Conservation (phyloP, 2,888 invertebrate genomes). For the Eugnorisma glareosa region DNA sequence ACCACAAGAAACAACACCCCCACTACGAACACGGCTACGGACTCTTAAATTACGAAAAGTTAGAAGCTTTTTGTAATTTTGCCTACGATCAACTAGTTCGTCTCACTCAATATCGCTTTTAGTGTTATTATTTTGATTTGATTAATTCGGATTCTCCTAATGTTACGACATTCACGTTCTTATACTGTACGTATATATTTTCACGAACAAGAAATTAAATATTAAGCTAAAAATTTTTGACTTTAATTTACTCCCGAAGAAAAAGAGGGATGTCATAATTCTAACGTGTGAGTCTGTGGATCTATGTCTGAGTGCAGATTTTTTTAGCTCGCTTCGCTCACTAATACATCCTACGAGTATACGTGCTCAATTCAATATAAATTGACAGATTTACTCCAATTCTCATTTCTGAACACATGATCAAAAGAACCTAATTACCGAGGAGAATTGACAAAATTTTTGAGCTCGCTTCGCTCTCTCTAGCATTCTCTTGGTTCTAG, state of each 20-base stretch:
- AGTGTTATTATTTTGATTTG: background rate
- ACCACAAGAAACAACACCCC: background rate
- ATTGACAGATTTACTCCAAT: too few species aligned
- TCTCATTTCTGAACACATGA: too few species aligned
- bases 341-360: too few species aligned
- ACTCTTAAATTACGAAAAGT: background rate
- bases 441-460: too few species aligned
- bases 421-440: too few species aligned
- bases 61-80: background rate
- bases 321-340: too few species aligned
- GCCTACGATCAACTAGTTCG: background rate
- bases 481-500: too few species aligned
- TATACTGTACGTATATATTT: background rate
- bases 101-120: slow-evolving; percentile 1
- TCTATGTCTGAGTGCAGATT: background rate
- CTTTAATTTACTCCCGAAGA: background rate
- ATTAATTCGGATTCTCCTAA: background rate
- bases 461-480: too few species aligned
- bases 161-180: slow-evolving; percentile 4
- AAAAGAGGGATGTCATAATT: background rate
- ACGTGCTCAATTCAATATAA: too few species aligned
- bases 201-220: slow-evolving; percentile 1
- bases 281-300: background rate
- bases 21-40: background rate
- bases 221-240: background rate